Evolutionary conservation across 1,140 invertebrate species (phyloP), one percentile per base, ranked within the genome.

Genomic region (Drosophila lowei): DNA sequence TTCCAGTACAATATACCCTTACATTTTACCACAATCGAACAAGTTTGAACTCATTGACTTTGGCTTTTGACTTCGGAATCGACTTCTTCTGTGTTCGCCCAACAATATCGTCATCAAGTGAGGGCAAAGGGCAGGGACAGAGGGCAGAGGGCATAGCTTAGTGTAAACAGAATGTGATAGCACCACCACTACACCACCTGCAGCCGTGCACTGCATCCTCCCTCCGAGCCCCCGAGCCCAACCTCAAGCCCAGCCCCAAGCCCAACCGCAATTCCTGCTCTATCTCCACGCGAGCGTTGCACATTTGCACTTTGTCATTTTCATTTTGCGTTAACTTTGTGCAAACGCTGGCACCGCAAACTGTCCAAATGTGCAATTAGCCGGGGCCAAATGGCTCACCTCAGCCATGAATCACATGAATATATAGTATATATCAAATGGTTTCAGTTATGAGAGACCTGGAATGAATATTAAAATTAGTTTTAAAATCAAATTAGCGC

Each of bases 341-440:
- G 75, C 68, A 78, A 78, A 73, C 77, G 75, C 73, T 78, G 59
- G 62, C 76, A 63, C 67, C 75, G 61, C 67, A 78, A 78, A 78
- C 76, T 78, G 75, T 78, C 76, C 78, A 78, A 79, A 79, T 72
- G 76, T 68, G 75, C 75, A 79, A 79, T 79, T 79, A 79, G 76
- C 76, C 52, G 42, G 18, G 18, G 18, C 42, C 57, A 48, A 70
- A 57, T 67, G 50, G 43, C 63, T 67, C 65, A 68, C 50, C 65
- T 67, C 63, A 49, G 65, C 63, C 63, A 68, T 68, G 52, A 55
- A 68, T 68, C 65, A 68, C 68, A 65, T 9, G 38, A 59, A 49
- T 16, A 21, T 15, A 30, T 9, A 9, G 30, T 30, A 0, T 30
- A 9, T 30, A 30, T 53, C 30, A 34, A 3, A 34, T 38, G 34